Evolutionary conservation across 2,888 invertebrate species (phyloP).

Genomic region (Poecilus cupreus): DNA sequence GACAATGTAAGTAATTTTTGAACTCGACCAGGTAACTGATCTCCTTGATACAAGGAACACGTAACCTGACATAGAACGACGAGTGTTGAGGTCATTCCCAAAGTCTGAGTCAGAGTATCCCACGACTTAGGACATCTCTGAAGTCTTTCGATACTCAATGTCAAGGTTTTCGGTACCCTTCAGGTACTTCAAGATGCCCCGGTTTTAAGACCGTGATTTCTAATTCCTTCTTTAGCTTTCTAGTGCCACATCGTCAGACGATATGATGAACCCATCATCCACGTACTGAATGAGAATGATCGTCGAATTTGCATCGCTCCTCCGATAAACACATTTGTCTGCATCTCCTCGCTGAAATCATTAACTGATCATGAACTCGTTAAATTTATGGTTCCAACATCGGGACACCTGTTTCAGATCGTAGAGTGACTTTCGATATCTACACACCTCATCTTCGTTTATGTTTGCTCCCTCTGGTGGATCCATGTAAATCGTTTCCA

Average conservation of each 20-base stretch:
- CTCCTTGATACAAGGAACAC: constrained; percentile 1
- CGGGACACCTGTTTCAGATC: constrained; percentile 61
- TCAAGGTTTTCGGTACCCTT: neutral
- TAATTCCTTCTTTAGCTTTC: neutral
- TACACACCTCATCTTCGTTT: constrained; percentile 48
- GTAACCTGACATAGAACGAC: constrained; percentile 8
- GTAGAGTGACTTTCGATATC: constrained; percentile 60
- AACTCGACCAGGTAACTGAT: neutral
- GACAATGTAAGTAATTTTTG: constrained; percentile 1
- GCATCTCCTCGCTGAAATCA: neutral
- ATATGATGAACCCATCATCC: constrained; percentile 16
- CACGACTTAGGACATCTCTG: constrained; percentile 11
- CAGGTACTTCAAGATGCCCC: neutral
- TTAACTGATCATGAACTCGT: constrained; percentile 20
- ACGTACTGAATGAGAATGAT: constrained; percentile 2
- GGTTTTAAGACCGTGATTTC: constrained; percentile 3
- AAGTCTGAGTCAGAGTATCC: constrained; percentile 42
- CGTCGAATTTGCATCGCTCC: neutral
- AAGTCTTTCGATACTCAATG: neutral
- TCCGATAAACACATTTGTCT: constrained; percentile 29
- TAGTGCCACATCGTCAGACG: constrained; percentile 2
- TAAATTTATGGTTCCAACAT: constrained; percentile 61
- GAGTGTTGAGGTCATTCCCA: constrained; percentile 21
- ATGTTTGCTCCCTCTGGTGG: constrained; percentile 43
- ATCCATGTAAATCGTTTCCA: constrained; percentile 54